Evolutionary conservation across 2,797 vertebrate genomes (phyloP).

Genomic region (Merluccius polli): DNA sequence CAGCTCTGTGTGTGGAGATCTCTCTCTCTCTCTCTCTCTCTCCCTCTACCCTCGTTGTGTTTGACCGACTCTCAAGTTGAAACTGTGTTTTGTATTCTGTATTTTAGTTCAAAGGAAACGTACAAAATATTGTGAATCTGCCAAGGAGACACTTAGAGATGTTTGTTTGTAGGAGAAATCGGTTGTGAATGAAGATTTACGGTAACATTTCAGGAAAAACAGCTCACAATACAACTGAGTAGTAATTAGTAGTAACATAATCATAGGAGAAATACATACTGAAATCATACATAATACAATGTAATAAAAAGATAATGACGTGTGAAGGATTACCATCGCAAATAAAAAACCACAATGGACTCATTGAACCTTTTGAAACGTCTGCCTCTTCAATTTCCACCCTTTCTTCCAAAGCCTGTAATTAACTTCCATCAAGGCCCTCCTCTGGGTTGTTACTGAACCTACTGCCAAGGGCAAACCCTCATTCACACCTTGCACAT

Average conservation of each 20-base stretch:
- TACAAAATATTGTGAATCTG: slow-evolving; percentile 2
- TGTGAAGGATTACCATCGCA: slow-evolving; percentile 48
- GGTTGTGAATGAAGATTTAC: not conserved
- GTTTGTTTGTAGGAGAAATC: not conserved
- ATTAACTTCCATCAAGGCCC: slow-evolving; percentile 45
- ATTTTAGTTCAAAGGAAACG: slow-evolving; percentile 29
- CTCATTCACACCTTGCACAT: slow-evolving; percentile 15
- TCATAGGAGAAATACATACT: no score
- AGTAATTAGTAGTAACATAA: not conserved
- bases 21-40: slow-evolving; percentile 38
- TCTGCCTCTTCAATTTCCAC: slow-evolving; percentile 51
- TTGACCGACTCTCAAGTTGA: slow-evolving; percentile 56
- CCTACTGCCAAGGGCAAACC: slow-evolving; percentile 27
- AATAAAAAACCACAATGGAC: slow-evolving; percentile 16
- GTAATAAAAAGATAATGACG: slow-evolving; percentile 3
- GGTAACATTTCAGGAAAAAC: not conserved
- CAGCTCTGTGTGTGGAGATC: slow-evolving; percentile 38
- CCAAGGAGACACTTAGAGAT: not conserved
- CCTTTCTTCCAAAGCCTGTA: slow-evolving; percentile 32
- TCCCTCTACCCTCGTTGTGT: slow-evolving; percentile 37
- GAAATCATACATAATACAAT: not conserved
- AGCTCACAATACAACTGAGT: not conserved
- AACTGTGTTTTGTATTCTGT: slow-evolving; percentile 33
- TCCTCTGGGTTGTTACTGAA: slow-evolving; percentile 27
- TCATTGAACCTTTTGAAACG: slow-evolving; percentile 41